Evolutionary conservation across 2,888 invertebrate species (phyloP).

Genomic region (Euzophera pinguis): DNA sequence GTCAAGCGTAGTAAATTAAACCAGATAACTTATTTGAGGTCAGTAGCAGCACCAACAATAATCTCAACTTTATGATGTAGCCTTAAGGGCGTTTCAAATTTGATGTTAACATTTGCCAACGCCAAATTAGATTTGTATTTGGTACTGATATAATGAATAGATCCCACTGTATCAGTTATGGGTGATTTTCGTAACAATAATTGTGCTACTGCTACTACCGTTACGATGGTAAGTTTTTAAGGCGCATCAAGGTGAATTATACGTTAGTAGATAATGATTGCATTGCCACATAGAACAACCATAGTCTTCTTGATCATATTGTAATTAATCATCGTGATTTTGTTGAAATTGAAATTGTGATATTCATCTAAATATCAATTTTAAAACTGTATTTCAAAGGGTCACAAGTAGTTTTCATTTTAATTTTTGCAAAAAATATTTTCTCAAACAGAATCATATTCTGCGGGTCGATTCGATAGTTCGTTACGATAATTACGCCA

Average conservation of each 20-base stretch:
- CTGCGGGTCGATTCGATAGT: constrained; percentile 21
- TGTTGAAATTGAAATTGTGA: neutral
- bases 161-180: constrained; percentile 28
- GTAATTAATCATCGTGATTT: neutral
- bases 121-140: constrained; percentile 31
- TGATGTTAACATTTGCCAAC: constrained; percentile 28
- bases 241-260: neutral
- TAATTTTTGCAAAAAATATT: too few relatives aligned
- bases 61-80: constrained; percentile 21
- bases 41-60: constrained; percentile 17
- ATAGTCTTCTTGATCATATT: neutral
- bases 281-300: constrained; percentile 5
- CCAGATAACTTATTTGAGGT: constrained; percentile 24
- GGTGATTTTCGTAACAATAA: constrained; percentile 37
- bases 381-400: neutral
- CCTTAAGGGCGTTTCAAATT: constrained; percentile 24
- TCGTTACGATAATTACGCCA: constrained; percentile 38
- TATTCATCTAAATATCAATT: too few relatives aligned
- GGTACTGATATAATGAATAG: constrained; percentile 31
- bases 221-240: constrained; percentile 8
- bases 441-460: neutral
- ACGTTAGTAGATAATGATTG: neutral
- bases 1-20: constrained; percentile 43
- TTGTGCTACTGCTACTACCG: constrained; percentile 18
- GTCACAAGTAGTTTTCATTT: too few relatives aligned